Percentiles rank a stretch among this genome's conserved stretches.
Evolutionary conservation across 2,888 invertebrate species (phyloP).

Genomic region (Ennomos erosarius): DNA sequence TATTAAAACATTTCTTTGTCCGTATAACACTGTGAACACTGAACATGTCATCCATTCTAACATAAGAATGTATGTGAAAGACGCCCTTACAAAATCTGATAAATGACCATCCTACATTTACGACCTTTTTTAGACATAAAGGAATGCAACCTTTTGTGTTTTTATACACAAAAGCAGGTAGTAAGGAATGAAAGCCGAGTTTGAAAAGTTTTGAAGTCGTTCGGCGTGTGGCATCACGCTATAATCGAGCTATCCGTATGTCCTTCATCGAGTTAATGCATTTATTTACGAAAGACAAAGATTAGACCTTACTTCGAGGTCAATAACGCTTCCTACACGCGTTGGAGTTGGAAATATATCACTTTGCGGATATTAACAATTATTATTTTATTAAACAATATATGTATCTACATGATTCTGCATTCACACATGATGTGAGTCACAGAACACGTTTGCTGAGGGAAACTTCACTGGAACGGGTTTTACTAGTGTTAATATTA

Average conservation of each 20-base stretch:
- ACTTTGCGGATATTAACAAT: conserved; percentile 5
- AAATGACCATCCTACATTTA: conserved; percentile 28
- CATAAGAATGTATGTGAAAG: conserved; percentile 18
- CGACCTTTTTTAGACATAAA: conserved; percentile 6
- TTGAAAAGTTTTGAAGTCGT: conserved; percentile 5
- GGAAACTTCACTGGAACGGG: background rate
- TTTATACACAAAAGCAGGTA: conserved; percentile 28
- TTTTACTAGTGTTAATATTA: conserved; percentile 1
- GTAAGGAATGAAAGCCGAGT: conserved; percentile 13
- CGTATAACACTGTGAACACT: conserved; percentile 2
- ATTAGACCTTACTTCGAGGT: conserved; percentile 32
- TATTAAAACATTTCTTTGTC: conserved; percentile 12
- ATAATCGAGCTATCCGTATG: conserved; percentile 18
- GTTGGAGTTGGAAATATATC: conserved; percentile 18
- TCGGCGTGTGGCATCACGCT: conserved; percentile 10
- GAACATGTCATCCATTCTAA: conserved; percentile 18
- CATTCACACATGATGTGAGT: conserved; percentile 12
- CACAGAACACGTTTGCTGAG: conserved; percentile 4
- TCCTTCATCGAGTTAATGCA: conserved; percentile 30
- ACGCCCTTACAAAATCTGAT: conserved; percentile 27
- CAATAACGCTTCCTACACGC: conserved; percentile 33
- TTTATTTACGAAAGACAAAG: conserved; percentile 35
- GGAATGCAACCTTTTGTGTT: conserved; percentile 31
- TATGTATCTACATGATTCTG: no score
- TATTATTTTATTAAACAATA: background rate